Conservation (phyloP, 2,113 vertebrate species). For the Tauraco erythrolophus region DNA sequence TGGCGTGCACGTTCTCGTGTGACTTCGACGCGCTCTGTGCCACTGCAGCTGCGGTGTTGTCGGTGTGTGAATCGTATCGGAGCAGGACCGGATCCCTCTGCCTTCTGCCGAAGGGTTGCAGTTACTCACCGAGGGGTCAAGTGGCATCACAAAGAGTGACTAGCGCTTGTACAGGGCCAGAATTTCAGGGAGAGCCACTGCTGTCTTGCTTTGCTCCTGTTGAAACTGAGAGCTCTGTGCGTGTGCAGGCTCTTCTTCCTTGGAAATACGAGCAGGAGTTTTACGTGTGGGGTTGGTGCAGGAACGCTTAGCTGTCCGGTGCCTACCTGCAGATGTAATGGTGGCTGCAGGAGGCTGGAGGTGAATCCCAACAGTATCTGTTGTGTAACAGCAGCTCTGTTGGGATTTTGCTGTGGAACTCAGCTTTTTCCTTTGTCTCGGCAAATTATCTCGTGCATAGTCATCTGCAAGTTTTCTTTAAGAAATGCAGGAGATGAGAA, state of each 20-base stretch:
- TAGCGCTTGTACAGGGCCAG: background rate
- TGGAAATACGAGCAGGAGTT: background rate
- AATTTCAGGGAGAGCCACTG: background rate
- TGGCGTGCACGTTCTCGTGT: accelerated
- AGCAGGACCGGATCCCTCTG: background rate
- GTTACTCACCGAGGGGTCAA: background rate
- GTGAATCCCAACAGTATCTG: background rate
- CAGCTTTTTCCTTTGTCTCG: background rate
- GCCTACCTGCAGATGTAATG: background rate
- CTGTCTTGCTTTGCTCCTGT: background rate
- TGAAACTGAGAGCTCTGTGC: background rate
- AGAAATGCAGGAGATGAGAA: background rate
- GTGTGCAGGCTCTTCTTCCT: background rate
- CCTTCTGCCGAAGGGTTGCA: background rate
- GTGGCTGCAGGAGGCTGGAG: background rate
- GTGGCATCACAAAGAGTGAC: background rate
- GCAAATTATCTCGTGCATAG: background rate
- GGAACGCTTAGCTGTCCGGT: background rate
- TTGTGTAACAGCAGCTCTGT: background rate
- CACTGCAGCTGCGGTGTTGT: background rate
- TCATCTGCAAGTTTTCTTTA: background rate
- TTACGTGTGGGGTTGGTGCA: background rate
- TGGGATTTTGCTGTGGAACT: background rate
- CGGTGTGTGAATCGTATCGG: background rate
- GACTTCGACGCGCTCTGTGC: background rate